Evolutionary conservation across 2,797 vertebrate species (phyloP), one percentile per base, ranked within the genome.

Genomic region (Xenopus petersii): DNA sequence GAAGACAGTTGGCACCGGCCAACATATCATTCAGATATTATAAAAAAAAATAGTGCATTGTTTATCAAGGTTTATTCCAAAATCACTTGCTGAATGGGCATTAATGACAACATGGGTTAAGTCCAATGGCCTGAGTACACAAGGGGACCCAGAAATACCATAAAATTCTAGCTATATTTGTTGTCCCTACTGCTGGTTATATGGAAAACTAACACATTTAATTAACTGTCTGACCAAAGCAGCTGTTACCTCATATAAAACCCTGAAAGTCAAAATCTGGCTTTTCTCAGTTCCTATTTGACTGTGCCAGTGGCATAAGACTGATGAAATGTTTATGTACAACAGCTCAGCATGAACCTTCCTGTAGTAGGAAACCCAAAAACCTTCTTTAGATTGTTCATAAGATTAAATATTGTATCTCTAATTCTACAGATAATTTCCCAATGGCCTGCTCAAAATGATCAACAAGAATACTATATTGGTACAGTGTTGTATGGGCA

Each of bases 191-290:
- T 92, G 90, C 84, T 88, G 84, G 87, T 84, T 82, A 75, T 84
- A 86, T 79, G 86, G 84, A 84, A 90, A 93, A 92, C 90, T 87
- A 91, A 90, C 89, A 91, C 88, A 87, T 91, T 90, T 93, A 91
- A 93, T 92, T 93, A 92, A 90, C 87, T 89, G 88, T 83, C 87
- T 90, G 87, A 92, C 89, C 88, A 91, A 90, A 90, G 90, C 90
- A 93, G 91, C 88, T 93, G 91, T 92, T 92, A 87, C 91, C 90
- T 90, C 91, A 81, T 89, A 89, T 86, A 90, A 92, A 91, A 87
- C 77, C 86, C 89, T 87, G 86, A 88, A 79, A 85, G 82, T 64
- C 42, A 71, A 82, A 83, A 89, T 83, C 86, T 77, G 4, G 80
- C 78, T 74, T 87, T 74, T 88, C 73, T 81, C 87, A 84, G 84